Evolutionary conservation across 1,140 invertebrate species (phyloP).

Genomic region (Caligus rogercresseyi): DNA sequence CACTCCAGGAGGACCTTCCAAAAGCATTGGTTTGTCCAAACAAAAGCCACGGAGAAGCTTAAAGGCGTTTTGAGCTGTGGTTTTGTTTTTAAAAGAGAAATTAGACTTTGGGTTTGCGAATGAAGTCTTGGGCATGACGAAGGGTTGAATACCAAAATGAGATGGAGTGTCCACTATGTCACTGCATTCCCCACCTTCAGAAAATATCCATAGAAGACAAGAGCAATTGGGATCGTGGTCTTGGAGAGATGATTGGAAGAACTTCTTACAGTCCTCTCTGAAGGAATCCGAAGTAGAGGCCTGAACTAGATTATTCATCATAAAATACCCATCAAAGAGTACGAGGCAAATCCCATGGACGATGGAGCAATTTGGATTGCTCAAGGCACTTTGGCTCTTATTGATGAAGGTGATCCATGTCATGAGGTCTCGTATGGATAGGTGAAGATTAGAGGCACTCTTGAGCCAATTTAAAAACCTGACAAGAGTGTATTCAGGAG

Average conservation of each 20-base stretch:
- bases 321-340: slow-evolving; percentile 58
- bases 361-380: slow-evolving; percentile 43
- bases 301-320: background rate
- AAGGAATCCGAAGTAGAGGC: background rate
- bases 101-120: slow-evolving; percentile 15
- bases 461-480: slow-evolving; percentile 31
- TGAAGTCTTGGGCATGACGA: slow-evolving; percentile 38
- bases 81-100: slow-evolving; percentile 62
- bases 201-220: background rate
- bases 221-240: slow-evolving; percentile 1
- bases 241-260: background rate
- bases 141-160: slow-evolving; percentile 49
- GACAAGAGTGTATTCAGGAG: slow-evolving; percentile 44
- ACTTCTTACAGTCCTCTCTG: background rate
- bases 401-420: slow-evolving; percentile 87
- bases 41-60: slow-evolving; percentile 71
- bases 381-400: slow-evolving; percentile 26
- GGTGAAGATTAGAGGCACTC: slow-evolving; percentile 28
- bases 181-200: background rate
- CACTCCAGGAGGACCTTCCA: slow-evolving; percentile 95
- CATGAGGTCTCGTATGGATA: slow-evolving; percentile 80
- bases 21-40: slow-evolving; percentile 65
- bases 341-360: slow-evolving; percentile 75
- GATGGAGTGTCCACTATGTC: slow-evolving; percentile 23
- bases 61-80: slow-evolving; percentile 60